These are phyloP conservation scores for Melanostigma gelatinosum DNA, from an alignment of 2,113 vertebrate genomes.

Conservation along the genomic window DNA sequence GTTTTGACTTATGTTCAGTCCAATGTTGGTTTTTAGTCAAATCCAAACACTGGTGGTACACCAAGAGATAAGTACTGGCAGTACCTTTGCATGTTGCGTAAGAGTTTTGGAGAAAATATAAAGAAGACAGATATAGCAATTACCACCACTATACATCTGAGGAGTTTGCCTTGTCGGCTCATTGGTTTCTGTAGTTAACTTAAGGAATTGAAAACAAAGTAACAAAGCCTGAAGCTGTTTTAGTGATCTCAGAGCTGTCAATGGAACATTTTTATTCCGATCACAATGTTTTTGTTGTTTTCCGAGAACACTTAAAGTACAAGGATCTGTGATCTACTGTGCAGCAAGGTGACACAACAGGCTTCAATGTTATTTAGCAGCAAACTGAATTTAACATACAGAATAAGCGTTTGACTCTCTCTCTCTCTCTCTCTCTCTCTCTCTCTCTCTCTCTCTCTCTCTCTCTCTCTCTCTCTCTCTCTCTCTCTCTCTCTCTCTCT, in stretches of 20 bases:
- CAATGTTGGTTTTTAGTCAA: neutral
- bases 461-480: neutral
- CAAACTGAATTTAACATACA: neutral
- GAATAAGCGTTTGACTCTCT: neutral
- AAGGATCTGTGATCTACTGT: neutral
- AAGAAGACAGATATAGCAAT: constrained; percentile 56
- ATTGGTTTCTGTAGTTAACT: constrained; percentile 42
- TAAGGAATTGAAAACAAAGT: constrained; percentile 45
- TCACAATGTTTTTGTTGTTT: constrained; percentile 16
- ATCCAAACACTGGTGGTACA: neutral
- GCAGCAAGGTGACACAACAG: neutral
- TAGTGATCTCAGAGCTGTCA: neutral
- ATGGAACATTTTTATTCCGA: constrained; percentile 3
- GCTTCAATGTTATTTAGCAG: neutral
- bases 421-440: neutral
- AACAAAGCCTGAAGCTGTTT: constrained; percentile 18
- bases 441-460: neutral
- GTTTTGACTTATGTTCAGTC: neutral
- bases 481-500: no score
- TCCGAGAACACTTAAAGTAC: neutral
- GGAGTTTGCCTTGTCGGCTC: constrained; percentile 65
- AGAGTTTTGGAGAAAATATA: constrained; percentile 37
- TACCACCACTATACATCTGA: constrained; percentile 61
- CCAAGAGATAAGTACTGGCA: constrained; percentile 3
- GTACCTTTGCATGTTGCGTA: constrained; percentile 25